Base-by-base conservation (phyloP, 1,140 invertebrate genomes). In the Bombus impatiens region DNA sequence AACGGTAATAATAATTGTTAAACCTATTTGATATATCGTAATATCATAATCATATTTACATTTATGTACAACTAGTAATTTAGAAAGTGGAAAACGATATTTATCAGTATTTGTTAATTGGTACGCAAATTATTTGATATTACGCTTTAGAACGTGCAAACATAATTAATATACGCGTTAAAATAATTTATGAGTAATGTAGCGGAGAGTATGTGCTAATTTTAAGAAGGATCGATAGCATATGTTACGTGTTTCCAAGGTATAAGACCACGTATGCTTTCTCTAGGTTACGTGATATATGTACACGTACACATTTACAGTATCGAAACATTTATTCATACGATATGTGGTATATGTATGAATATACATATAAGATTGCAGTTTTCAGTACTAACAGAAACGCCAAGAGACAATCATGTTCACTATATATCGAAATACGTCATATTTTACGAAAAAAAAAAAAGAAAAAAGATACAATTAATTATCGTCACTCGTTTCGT, bases 231-330 rank as follows among this genome's bases (percentile, higher is more conserved):
- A 89, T 90, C 89, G 81, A 90, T 90, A 81, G 44, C 59, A 82
- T 35, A 53, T 67, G 72, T 75, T 89, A 89, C 89, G 88, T 90
- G 88, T 84, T 87, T 74, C 82, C 78, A 65, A 47, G 44, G 70
- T 75, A 53, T 90, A 82, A 77, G 78, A 79, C 89, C 85, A 89
- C 89, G 88, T 90, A 90, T 59, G 70, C 74, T 72, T 79, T 57
- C 47, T 77, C 86, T 80, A 81, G 80, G 76, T 68, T 85, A 86
- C 28, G 67, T 79, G 87, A 78, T 59, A 70, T 77, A 42, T 25
- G 12, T 37, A 12, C 13, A 25, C 12, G n/a, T 32, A 15, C 40
- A 28, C n/a, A 44, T 53, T 65, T n/a, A 5, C 28, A n/a, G 53
- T 65, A 78, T 47, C 78, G 82, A 82, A 87, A 83, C 78, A 42